Base-by-base conservation (phyloP, 1,140 invertebrate genomes). In the Lucilia cuprina region DNA sequence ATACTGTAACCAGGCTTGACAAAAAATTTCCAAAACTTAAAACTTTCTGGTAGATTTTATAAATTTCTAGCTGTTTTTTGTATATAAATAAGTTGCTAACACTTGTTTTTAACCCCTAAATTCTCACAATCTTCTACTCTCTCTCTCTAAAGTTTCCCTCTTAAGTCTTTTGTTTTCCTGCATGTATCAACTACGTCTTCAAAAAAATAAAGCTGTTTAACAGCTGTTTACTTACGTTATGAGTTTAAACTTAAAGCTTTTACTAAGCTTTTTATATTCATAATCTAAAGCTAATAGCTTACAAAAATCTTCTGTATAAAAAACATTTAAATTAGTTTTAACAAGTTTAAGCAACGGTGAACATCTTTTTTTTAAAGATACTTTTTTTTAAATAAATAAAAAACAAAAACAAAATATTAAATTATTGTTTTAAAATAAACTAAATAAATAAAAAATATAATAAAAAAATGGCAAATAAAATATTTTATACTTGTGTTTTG, bases 111-210 rank as follows among this genome's bases (percentile, higher is more conserved):
- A 30, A 30, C 25, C 25, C 25, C 3, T 30, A 30, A 30, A 30
- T 2, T 30, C 25, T 30, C 25, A 30, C 25, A 2, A 1, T 30
- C 25, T 30, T 30, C 5, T 12, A 49, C 9, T 49, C 13, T 49
- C 49, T 49, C 49, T 49, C 13, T 49, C 49, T 49, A 0, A 70
- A 70, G 88, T 88, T 89, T 84, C 80, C 85, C 47, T 55, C 74
- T 77, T 35, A 49, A 89, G 87, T 89, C 85, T 87, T 89, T 82
- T 14, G 75, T 35, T 78, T 78, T 55, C 17, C 49, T 30, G 3
- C 25, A 30, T 3, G 1, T 30, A 30, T 41, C 5, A 55, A 55
- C 50, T 41, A 41, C 41, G 41, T 10, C 5, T 5, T 41, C 5
- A 55, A 55, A 10, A 55, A 5, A 41, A 41, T 41, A 41, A 55